Percentiles rank a stretch among this genome's conserved stretches.
Evolutionary conservation across 2,888 invertebrate genomes (phyloP).

Genomic region (Suillia variegata): DNA sequence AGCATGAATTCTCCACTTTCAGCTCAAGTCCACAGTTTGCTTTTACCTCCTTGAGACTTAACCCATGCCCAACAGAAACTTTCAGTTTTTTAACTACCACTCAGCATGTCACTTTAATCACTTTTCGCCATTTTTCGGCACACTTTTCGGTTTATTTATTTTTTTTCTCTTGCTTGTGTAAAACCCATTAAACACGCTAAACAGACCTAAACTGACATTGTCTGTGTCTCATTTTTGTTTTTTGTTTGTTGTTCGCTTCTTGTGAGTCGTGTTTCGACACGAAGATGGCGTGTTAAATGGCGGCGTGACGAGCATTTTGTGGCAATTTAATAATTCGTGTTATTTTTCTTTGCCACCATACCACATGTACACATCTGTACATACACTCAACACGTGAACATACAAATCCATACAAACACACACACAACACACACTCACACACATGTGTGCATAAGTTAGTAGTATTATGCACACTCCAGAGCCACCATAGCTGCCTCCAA

Average conservation of each 20-base stretch:
- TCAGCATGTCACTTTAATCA: background rate
- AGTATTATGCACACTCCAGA: background rate
- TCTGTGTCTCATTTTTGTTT: slow-evolving; percentile 30
- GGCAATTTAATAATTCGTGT: slow-evolving; percentile 42
- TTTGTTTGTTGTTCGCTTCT: too few relatives aligned
- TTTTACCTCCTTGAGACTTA: too few relatives aligned
- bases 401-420: background rate
- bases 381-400: background rate
- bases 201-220: background rate
- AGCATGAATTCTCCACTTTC: too few relatives aligned
- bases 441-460: background rate
- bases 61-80: background rate
- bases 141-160: background rate
- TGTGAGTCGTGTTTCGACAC: slow-evolving; percentile 29
- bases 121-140: background rate
- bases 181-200: slow-evolving; percentile 1
- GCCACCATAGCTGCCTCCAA: slow-evolving; percentile 7
- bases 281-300: slow-evolving; percentile 43
- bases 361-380: slow-evolving; percentile 18
- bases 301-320: slow-evolving; percentile 50
- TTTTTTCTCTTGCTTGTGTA: background rate
- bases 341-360: slow-evolving; percentile 28
- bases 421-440: background rate
- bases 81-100: background rate
- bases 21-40: too few relatives aligned